phyloP scores from a whole-genome alignment of 2,888 invertebrate genomes.

The Eulithis testata region DNA sequence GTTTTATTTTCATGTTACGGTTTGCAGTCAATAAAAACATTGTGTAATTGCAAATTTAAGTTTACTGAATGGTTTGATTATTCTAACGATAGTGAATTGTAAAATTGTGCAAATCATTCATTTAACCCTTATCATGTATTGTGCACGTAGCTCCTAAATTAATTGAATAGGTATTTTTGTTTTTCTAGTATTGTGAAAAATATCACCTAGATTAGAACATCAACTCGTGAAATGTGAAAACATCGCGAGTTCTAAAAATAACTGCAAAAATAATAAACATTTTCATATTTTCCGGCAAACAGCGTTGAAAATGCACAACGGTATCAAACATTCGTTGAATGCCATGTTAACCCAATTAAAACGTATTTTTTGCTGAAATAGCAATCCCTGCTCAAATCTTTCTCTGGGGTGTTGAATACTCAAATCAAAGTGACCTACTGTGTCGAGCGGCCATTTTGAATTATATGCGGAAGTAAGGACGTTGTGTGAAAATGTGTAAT shows the following conservation, averaged over 20 bases:
- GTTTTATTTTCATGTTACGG: conserved; percentile 46
- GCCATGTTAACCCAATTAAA: conserved; percentile 34
- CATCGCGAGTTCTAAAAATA: background rate
- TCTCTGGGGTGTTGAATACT: conserved; percentile 58
- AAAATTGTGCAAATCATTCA: too few species aligned
- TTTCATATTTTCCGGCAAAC: conserved; percentile 21
- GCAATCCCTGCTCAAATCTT: conserved; percentile 42
- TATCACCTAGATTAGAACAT: background rate
- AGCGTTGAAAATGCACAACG: conserved; percentile 20
- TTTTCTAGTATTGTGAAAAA: too few species aligned
- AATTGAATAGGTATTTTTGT: too few species aligned
- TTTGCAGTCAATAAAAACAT: conserved; percentile 17
- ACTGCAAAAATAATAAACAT: conserved; percentile 15
- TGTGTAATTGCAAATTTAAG: background rate
- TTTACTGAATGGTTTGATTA: background rate
- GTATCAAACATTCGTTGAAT: conserved; percentile 25
- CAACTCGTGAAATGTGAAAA: background rate
- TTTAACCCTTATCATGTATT: too few species aligned
- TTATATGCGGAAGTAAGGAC: too few species aligned
- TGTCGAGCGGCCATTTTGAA: conserved; percentile 25
- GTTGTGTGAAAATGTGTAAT: too few species aligned
- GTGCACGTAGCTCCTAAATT: too few species aligned
- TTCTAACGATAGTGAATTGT: too few species aligned
- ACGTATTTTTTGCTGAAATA: conserved; percentile 40
- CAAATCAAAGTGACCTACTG: conserved; percentile 54